phyloP scores from a whole-genome alignment of 2,888 invertebrate genomes.

The Tenthredo distinguenda region DNA sequence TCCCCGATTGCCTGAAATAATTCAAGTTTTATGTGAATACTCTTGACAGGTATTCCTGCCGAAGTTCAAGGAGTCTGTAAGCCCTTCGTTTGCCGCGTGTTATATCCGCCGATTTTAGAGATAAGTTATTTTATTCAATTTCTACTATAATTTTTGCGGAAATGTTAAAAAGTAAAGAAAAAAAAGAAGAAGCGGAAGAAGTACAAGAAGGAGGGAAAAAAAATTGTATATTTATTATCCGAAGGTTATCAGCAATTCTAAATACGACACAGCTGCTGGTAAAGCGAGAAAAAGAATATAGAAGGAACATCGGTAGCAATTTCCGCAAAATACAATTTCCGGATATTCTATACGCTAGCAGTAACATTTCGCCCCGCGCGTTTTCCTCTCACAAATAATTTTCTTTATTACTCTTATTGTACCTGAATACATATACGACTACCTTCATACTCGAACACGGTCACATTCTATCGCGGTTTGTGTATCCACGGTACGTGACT shows the following conservation, averaged over 20 bases:
- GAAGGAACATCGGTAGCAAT: constrained; percentile 18
- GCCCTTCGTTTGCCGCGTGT: neutral
- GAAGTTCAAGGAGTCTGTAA: too few relatives aligned
- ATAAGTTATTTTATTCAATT: neutral
- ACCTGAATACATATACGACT: neutral
- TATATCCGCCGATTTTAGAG: neutral
- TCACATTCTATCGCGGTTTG: neutral
- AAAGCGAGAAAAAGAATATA: neutral
- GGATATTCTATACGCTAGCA: constrained; percentile 4
- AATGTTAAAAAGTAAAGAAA: neutral
- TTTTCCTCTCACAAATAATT: constrained; percentile 9
- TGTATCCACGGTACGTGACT: neutral
- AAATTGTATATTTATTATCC: neutral
- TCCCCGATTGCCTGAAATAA: too few relatives aligned
- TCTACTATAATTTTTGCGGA: neutral
- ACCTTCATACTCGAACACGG: neutral
- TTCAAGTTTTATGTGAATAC: too few relatives aligned
- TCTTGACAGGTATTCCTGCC: too few relatives aligned
- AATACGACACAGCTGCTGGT: neutral
- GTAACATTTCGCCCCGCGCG: neutral
- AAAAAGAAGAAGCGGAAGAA: neutral
- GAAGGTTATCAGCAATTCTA: constrained; percentile 1
- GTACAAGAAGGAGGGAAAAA: neutral
- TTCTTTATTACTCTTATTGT: neutral
- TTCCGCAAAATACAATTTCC: constrained; percentile 48